Conservation (phyloP, 2,888 invertebrate genomes). For the Oegoconia quadripuncta region DNA sequence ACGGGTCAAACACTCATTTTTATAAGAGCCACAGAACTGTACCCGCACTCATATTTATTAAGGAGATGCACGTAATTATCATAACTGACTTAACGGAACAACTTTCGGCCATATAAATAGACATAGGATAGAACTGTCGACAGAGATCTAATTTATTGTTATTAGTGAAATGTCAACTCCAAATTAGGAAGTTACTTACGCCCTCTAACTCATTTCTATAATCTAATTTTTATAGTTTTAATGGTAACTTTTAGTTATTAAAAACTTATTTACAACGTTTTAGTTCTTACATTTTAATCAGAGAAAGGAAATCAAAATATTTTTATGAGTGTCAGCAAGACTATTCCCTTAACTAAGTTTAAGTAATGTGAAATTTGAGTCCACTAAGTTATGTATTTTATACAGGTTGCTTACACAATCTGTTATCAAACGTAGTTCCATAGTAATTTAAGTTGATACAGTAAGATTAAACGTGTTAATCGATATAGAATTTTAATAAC, state of each 20-base stretch:
- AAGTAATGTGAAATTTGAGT: slow-evolving; percentile 8
- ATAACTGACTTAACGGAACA: slow-evolving; percentile 63
- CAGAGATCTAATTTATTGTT: slow-evolving; percentile 44
- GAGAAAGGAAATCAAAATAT: slow-evolving; percentile 8
- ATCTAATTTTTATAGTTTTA: slow-evolving; percentile 38
- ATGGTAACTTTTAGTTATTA: slow-evolving; percentile 10
- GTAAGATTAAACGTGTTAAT: too few relatives aligned
- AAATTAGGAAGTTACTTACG: slow-evolving; percentile 45
- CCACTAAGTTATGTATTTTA: slow-evolving; percentile 7
- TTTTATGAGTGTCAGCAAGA: neutral
- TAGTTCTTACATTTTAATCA: slow-evolving; percentile 2
- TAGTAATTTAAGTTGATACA: slow-evolving; percentile 36
- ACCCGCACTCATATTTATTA: slow-evolving; percentile 65
- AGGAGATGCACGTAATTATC: slow-evolving; percentile 71
- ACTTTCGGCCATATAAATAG: slow-evolving; percentile 38
- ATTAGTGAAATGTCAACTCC: slow-evolving; percentile 39
- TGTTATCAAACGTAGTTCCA: slow-evolving; percentile 23
- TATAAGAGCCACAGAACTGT: slow-evolving; percentile 59
- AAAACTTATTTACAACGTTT: slow-evolving; percentile 8
- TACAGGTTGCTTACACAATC: slow-evolving; percentile 8
- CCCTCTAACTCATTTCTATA: slow-evolving; percentile 32
- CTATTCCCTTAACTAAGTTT: neutral
- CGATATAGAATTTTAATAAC: too few relatives aligned
- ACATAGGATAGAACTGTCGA: slow-evolving; percentile 35
- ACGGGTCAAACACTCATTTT: slow-evolving; percentile 70